These are phyloP conservation scores for Muntiacus muntjak DNA, from an alignment of 2,113 vertebrate species.

Conservation along the genomic window DNA sequence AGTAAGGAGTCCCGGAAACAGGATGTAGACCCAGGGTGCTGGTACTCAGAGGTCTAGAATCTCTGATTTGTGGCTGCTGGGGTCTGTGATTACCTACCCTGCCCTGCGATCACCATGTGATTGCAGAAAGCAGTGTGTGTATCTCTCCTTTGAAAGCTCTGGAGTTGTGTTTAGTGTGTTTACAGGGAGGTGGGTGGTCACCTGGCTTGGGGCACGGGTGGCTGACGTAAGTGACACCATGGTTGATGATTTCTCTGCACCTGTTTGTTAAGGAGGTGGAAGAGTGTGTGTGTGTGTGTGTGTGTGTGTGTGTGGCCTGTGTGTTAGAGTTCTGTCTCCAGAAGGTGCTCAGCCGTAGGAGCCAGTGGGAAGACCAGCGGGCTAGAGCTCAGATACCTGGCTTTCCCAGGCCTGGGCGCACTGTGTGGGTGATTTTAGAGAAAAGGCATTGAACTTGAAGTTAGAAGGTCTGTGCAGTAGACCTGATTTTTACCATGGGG, in stretches of 20 bases:
- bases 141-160: not conserved
- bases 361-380: not conserved
- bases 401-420: not conserved
- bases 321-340: not conserved
- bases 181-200: not conserved
- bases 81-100: not conserved
- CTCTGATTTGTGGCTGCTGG: not conserved
- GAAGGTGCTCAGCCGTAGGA: not conserved
- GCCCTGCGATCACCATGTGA: not conserved
- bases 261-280: not conserved
- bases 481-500: not conserved
- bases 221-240: not conserved
- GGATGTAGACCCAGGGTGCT: not conserved
- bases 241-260: not conserved
- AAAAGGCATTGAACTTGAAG: not conserved
- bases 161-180: not conserved
- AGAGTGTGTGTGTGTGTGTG: not conserved
- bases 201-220: fast-evolving
- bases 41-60: not conserved
- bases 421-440: not conserved
- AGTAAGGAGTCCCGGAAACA: not conserved
- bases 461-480: not conserved
- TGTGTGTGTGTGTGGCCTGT: not conserved
- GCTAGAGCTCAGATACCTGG: not conserved
- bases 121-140: not conserved